Base-by-base conservation (phyloP, 2,888 invertebrate species). In the Eristalis arbustorum region DNA sequence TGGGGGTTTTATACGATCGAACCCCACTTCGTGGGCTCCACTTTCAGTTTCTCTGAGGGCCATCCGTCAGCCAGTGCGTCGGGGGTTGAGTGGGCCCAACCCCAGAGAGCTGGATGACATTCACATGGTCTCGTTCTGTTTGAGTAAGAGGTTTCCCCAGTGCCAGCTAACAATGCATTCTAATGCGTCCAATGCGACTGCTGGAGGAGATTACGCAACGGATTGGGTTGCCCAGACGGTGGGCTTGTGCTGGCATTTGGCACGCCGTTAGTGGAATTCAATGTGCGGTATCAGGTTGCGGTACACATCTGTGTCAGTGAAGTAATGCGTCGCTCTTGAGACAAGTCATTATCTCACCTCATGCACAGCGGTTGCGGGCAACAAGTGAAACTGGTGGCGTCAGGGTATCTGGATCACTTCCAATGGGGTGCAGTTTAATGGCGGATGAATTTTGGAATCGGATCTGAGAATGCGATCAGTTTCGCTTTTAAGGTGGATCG, bases 81-180 rank as follows among this genome's bases (percentile, higher is more conserved):
- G 81, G 72, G 80, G 87, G 49, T 18, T 64, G 28, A 67, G 61
- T 25, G 59, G 4, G 59, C 73, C 72, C 68, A 73, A 72, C 71
- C 67, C 64, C 49, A 57, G 40, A 31, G 56, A 63, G 34, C 66
- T 63, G 67, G 63, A 74, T 88, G 88, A 78, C 88, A 88, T 88
- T 88, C 88, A 88, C 88, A 82, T 82, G 88, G 88, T 88, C 76
- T 82, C 88, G 88, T 88, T 88, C 88, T 88, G 88, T 84, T 88
- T 84, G 78, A 56, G 84, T 78, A 76, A 82, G 71, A 87, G 87
- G 82, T 75, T 75, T 23, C 31, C 25, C 69, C 37, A 56, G 62
- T 79, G 84, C 42, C 62, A 68, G 49, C 49, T 49, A 74, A 85
- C 72, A 78, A 85, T 78, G 68, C 64, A 72, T 63, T 57, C 34